A percentile compares a stretch with the other conserved stretches of the same genome.
Conservation (phyloP, 2,797 vertebrate genomes). For the Decapterus maruadsi region DNA sequence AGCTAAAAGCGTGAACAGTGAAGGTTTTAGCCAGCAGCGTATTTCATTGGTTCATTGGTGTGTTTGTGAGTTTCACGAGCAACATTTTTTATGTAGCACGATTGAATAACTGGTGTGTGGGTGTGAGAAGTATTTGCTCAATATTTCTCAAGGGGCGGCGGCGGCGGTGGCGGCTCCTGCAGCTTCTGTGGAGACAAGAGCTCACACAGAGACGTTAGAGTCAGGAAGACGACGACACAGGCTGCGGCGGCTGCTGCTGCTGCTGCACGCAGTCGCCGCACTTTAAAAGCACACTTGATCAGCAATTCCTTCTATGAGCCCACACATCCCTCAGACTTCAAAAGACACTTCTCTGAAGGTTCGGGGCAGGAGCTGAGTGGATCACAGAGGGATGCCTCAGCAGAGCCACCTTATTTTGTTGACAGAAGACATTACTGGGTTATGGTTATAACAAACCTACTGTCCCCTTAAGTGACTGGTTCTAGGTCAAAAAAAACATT, state of each 20-base stretch:
- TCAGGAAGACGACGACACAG: constrained; percentile 30
- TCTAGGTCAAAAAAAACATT: constrained; percentile 11
- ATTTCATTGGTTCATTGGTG: constrained; percentile 39
- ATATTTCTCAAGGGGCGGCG: constrained; percentile 55
- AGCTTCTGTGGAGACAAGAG: constrained; percentile 42
- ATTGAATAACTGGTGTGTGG: constrained; percentile 32
- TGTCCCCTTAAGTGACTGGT: constrained; percentile 57
- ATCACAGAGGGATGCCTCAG: constrained; percentile 42
- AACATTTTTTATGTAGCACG: constrained; percentile 30
- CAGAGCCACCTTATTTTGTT: constrained; percentile 43
- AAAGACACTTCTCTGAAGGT: constrained; percentile 60
- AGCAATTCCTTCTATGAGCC: constrained; percentile 70
- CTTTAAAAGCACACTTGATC: constrained; percentile 74
- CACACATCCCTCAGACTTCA: constrained; percentile 67
- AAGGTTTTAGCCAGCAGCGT: constrained; percentile 15
- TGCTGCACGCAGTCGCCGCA: constrained; percentile 44
- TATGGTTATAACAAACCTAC: constrained; percentile 20
- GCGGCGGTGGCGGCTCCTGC: too few species aligned
- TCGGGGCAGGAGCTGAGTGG: constrained; percentile 33
- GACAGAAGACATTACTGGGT: constrained; percentile 19
- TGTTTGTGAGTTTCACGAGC: constrained; percentile 19
- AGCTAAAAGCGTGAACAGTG: constrained; percentile 4
- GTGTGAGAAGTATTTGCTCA: constrained; percentile 51
- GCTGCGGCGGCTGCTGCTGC: constrained; percentile 2
- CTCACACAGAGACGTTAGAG: constrained; percentile 6